phyloP scores from a whole-genome alignment of 2,113 vertebrate genomes.

The Channa argus region DNA sequence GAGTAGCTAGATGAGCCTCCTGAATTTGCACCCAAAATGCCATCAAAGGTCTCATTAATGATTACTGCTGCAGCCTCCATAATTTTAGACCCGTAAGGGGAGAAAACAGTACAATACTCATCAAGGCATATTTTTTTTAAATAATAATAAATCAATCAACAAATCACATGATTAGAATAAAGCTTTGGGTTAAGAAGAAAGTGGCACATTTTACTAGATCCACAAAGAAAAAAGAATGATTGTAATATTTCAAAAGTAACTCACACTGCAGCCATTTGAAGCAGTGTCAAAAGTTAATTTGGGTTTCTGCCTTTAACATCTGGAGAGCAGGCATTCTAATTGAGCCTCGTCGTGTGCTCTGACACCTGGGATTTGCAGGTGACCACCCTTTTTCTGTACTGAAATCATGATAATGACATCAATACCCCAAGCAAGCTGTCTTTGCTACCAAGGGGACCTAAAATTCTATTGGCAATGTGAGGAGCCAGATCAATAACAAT shows the following conservation, averaged over 20 bases:
- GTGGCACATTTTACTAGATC: background rate
- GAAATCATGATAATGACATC: constrained; percentile 72
- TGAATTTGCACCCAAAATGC: constrained; percentile 51
- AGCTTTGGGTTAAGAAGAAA: background rate
- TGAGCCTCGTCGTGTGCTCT: constrained; percentile 9
- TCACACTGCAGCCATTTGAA: background rate
- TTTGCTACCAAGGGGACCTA: constrained; percentile 54
- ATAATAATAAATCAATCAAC: too few relatives aligned
- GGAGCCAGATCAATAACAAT: constrained; percentile 90
- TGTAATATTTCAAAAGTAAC: background rate
- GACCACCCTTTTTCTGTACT: constrained; percentile 51
- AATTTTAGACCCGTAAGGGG: background rate
- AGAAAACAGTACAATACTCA: constrained; percentile 17
- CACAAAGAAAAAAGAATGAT: too few relatives aligned
- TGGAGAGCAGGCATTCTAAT: constrained; percentile 50
- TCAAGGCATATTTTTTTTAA: background rate
- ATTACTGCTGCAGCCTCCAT: constrained; percentile 16
- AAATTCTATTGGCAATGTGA: constrained; percentile 84
- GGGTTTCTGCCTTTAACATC: constrained; percentile 38
- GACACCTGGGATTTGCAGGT: constrained; percentile 51
- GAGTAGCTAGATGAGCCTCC: constrained; percentile 41
- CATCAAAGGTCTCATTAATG: constrained; percentile 58
- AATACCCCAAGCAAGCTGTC: constrained; percentile 48
- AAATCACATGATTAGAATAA: background rate
- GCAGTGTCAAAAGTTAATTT: constrained; percentile 32